Conservation (phyloP, 2,888 invertebrate species). For the Lithophane ornitopus region DNA sequence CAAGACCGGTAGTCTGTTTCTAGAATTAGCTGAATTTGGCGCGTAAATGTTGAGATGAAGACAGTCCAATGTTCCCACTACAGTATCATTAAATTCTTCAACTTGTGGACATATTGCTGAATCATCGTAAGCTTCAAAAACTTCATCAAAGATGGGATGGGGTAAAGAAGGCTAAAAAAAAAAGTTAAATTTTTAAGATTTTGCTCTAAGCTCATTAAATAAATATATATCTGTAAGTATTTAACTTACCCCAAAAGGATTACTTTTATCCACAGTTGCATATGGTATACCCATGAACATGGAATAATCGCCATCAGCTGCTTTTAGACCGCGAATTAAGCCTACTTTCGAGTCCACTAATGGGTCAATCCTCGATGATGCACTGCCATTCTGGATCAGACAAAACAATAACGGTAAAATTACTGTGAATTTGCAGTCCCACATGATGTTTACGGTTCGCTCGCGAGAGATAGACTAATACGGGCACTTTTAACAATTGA, state of each 20-base stretch:
- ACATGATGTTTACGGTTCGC: constrained; percentile 52
- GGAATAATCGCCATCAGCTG: constrained; percentile 75
- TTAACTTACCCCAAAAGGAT: constrained; percentile 81
- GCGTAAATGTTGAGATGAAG: constrained; percentile 78
- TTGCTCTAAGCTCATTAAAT: background rate
- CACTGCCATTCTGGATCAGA: constrained; percentile 52
- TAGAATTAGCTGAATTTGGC: constrained; percentile 72
- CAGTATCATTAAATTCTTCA: constrained; percentile 67
- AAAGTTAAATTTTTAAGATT: background rate
- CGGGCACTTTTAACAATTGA: background rate
- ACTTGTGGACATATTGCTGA: constrained; percentile 77
- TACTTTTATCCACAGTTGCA: constrained; percentile 72
- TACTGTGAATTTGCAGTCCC: constrained; percentile 33
- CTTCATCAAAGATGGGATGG: constrained; percentile 70
- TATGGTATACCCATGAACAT: constrained; percentile 83
- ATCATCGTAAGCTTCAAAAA: constrained; percentile 78
- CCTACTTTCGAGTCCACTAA: constrained; percentile 76
- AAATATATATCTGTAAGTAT: background rate
- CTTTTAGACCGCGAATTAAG: constrained; percentile 74
- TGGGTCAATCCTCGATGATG: constrained; percentile 72
- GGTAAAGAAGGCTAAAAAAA: constrained; percentile 74
- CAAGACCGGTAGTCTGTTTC: constrained; percentile 74
- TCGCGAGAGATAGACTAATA: constrained; percentile 2
- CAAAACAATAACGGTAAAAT: constrained; percentile 51
- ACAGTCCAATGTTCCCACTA: constrained; percentile 75